Base-by-base conservation (phyloP, 2,113 vertebrate species). In the Orcinus orca region DNA sequence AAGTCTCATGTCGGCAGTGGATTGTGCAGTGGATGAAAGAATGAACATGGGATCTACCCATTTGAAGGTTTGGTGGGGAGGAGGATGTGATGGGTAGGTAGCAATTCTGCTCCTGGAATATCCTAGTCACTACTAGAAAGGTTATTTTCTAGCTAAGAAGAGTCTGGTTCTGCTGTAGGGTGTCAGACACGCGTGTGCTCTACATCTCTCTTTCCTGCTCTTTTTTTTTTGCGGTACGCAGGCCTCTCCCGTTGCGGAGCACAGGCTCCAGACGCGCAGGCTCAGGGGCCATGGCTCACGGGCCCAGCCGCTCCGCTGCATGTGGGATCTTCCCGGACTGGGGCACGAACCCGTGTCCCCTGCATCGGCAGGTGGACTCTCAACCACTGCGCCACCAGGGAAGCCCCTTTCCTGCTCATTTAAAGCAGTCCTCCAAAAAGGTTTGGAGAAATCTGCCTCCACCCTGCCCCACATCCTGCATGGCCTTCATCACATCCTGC, bases 1-100 rank as follows among this genome's bases (percentile, higher is more conserved):
- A 60, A 60, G 23, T 26, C 8, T 0, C 31, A 2, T 15, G 21
- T 15, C 29, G 55, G 20, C 0, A 1, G 67, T 38, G 5, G 77
- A 21, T 50, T 36, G 44, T 73, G 53, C 60, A 44, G 15, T 36
- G 44, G 50, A 73, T 4, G 18, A 33, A 84, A 31, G 41, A 58
- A 15, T 29, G 60, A 2, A 36, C 8, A 2, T 31, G 8, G 6
- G 5, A 21, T 50, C 68, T 58, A 6, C 36, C 14, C 7, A 2
- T 26, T 38, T 23, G 33, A 74, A 47, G 31, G 8, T 5, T n/a
- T 73, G 18, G 14, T 29, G 60, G 4, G 14, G 14, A 41, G 25
- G 58, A 5, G 26, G 58, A 6, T 41, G 50, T 0, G 1, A 9
- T 31, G 50, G 29, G 2, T 15, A 73, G 83, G 33, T 26, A 89